These are phyloP conservation scores for Petrolisthes cinctipes DNA, from an alignment of 2,888 invertebrate genomes.

Conservation along the genomic window DNA sequence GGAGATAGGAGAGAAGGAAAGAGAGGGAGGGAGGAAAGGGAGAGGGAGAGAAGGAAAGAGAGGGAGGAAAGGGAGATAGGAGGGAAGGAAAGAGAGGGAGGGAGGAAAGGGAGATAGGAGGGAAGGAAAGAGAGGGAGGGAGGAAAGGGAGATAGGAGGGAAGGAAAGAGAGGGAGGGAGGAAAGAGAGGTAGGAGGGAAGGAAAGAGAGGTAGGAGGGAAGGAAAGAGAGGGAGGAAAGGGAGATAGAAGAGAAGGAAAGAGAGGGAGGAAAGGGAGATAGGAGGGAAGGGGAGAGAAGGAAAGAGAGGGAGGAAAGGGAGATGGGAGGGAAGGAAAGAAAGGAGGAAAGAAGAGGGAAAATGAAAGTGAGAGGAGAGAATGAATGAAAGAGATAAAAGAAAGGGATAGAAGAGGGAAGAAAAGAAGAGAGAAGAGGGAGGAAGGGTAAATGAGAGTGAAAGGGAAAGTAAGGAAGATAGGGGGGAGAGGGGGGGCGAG, in stretches of 20 bases:
- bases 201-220: no score
- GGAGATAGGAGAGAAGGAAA: neutral
- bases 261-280: conserved; percentile 21
- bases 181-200: neutral
- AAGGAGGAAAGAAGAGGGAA: neutral
- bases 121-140: neutral
- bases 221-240: no score
- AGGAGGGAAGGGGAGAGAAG: neutral
- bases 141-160: neutral
- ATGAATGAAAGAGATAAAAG: neutral
- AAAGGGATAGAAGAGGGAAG: neutral
- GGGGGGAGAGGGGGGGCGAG: neutral
- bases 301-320: neutral
- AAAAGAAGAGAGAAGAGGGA: neutral
- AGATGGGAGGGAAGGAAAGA: neutral
- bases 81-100: neutral
- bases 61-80: neutral
- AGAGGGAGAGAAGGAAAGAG: neutral
- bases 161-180: neutral
- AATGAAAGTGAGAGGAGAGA: neutral
- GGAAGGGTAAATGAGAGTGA: neutral
- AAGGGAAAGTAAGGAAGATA: neutral
- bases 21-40: neutral
- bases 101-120: neutral
- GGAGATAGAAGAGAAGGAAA: conserved; percentile 9